Percentiles rank a stretch among this genome's conserved stretches.
Evolutionary conservation across 2,797 vertebrate species (phyloP).

Genomic region (Spinus pinus): DNA sequence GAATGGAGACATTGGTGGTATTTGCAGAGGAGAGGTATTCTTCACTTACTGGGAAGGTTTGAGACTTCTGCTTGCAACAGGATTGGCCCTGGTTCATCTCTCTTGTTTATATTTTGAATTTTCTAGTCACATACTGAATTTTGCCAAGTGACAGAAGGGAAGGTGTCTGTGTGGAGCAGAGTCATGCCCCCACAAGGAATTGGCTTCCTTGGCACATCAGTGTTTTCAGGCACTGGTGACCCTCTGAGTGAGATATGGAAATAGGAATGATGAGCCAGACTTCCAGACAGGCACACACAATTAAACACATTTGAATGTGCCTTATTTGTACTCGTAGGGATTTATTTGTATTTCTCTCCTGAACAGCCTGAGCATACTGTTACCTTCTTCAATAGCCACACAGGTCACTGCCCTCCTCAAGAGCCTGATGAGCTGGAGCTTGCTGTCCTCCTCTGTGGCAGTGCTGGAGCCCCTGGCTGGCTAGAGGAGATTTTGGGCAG

Average conservation of each 20-base stretch:
- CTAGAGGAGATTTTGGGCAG: neutral
- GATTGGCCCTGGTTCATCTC: neutral
- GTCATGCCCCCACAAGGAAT: neutral
- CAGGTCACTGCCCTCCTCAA: neutral
- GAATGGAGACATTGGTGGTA: neutral
- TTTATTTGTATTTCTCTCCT: neutral
- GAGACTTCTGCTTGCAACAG: neutral
- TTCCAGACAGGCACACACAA: neutral
- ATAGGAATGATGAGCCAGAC: neutral
- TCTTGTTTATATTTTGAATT: slow-evolving; percentile 50
- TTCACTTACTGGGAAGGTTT: neutral
- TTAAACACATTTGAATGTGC: neutral
- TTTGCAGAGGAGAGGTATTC: neutral
- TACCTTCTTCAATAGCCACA: neutral
- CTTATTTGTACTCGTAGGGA: neutral
- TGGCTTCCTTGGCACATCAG: neutral
- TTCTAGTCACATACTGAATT: slow-evolving; percentile 14
- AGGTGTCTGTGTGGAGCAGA: neutral
- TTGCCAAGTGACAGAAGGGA: slow-evolving; percentile 53
- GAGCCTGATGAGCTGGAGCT: neutral
- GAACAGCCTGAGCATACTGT: neutral
- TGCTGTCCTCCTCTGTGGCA: neutral
- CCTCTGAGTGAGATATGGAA: neutral
- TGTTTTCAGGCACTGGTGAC: slow-evolving; percentile 50
- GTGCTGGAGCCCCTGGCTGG: neutral